Evolutionary conservation across 2,888 invertebrate species (phyloP).

Genomic region (Hetaerina titia): DNA sequence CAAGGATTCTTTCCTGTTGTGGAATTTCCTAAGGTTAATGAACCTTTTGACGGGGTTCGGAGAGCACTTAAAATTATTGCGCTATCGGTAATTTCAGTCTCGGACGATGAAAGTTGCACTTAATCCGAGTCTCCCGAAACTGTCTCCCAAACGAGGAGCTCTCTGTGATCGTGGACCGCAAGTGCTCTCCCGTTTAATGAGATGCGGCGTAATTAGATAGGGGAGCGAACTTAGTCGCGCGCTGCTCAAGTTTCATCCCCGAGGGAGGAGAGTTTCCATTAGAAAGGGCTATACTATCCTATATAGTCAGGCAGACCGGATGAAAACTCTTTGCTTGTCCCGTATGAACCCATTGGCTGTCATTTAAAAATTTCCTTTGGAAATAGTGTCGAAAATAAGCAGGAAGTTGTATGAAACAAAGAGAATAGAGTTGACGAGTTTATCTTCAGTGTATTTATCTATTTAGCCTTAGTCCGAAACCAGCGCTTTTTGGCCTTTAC

Average conservation of each 20-base stretch:
- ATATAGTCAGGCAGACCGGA: neutral
- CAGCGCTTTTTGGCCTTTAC: too few species aligned
- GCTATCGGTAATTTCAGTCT: neutral
- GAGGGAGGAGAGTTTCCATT: neutral
- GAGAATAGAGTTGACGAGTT: too few species aligned
- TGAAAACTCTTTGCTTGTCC: neutral
- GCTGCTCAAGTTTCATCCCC: neutral
- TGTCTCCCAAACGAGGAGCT: neutral
- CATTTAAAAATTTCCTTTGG: neutral
- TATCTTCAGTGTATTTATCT: too few species aligned
- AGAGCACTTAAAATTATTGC: neutral
- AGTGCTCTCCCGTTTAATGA: constrained; percentile 14
- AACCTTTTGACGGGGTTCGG: neutral
- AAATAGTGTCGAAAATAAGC: neutral
- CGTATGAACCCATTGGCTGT: neutral
- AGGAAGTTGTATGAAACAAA: too few species aligned
- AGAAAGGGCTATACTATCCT: neutral
- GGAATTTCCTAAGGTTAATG: constrained; percentile 14
- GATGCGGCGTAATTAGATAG: constrained; percentile 27
- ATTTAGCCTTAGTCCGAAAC: too few species aligned
- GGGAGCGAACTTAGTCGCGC: neutral
- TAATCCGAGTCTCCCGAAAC: neutral
- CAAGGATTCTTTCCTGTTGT: too few species aligned
- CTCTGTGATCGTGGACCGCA: neutral
- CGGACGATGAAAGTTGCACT: neutral